A percentile compares a stretch with the other conserved stretches of the same genome.
These are phyloP conservation scores for Drosophila nigrodunni DNA, from an alignment of 1,140 invertebrate genomes.

Conservation along the genomic window DNA sequence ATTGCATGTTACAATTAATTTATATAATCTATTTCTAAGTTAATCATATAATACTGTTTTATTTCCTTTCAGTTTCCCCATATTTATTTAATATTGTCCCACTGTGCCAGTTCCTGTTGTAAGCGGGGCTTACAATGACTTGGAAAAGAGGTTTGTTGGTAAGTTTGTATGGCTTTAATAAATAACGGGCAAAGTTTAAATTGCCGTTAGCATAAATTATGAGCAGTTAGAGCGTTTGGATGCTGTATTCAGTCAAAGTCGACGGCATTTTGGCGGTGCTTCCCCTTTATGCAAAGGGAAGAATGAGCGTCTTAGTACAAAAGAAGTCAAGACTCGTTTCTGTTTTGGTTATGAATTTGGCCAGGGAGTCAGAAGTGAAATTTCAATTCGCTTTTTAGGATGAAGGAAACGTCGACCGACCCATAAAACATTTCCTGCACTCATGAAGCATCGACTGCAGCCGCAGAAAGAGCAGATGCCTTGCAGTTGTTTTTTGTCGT, in stretches of 20 bases:
- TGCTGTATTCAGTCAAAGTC: constrained; percentile 63
- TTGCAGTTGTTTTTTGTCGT: constrained; percentile 8
- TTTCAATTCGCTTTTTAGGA: constrained; percentile 78
- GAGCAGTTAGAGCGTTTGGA: constrained; percentile 68
- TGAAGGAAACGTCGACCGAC: constrained; percentile 62
- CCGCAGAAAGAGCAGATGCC: constrained; percentile 9
- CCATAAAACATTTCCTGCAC: constrained; percentile 81
- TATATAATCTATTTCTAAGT: no score
- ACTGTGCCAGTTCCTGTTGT: constrained; percentile 51
- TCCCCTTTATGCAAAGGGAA: constrained; percentile 2
- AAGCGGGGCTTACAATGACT: constrained; percentile 49
- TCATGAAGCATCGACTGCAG: constrained; percentile 66
- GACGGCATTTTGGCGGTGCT: constrained; percentile 62
- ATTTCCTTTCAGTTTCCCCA: no score
- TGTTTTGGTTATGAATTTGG: constrained; percentile 36
- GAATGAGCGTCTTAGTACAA: not conserved
- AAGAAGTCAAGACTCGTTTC: constrained; percentile 10
- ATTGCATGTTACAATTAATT: no score
- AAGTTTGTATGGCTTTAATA: constrained; percentile 66
- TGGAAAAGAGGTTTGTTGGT: not conserved
- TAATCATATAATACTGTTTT: no score
- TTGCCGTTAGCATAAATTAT: constrained; percentile 82
- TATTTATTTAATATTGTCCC: not conserved
- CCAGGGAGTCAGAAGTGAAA: constrained; percentile 45
- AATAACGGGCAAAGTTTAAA: constrained; percentile 80